Evolutionary conservation across 2,888 invertebrate genomes (phyloP).

Genomic region (Tuta absoluta): DNA sequence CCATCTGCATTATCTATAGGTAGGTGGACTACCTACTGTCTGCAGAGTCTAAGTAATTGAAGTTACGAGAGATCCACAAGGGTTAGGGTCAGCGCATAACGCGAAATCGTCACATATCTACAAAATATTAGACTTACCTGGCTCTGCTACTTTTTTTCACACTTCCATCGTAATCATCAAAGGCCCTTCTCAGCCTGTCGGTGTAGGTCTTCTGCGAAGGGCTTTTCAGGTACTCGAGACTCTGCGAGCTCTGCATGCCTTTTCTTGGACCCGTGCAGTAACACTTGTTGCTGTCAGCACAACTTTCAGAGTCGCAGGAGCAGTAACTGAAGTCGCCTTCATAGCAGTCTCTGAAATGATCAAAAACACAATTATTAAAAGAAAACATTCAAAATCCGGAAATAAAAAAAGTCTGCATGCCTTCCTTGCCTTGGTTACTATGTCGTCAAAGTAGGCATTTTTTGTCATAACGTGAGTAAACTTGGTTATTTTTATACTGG

Average conservation of each 20-base stretch:
- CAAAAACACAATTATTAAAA: neutral
- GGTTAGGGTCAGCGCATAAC: too few species aligned
- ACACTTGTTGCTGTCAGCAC: slow-evolving; percentile 92
- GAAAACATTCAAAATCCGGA: too few species aligned
- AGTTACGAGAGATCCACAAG: too few species aligned
- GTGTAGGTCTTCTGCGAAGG: slow-evolving; percentile 71
- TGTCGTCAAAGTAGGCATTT: too few species aligned
- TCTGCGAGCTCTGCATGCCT: slow-evolving; percentile 67
- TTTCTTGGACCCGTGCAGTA: slow-evolving; percentile 83
- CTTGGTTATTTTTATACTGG: too few species aligned
- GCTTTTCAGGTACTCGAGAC: slow-evolving; percentile 79
- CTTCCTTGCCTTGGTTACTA: too few species aligned
- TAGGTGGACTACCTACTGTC: too few species aligned
- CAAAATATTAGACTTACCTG: slow-evolving; percentile 46
- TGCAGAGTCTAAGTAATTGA: too few species aligned
- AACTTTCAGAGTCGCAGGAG: slow-evolving; percentile 92
- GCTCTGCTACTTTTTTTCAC: slow-evolving; percentile 55
- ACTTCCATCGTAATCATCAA: slow-evolving; percentile 67
- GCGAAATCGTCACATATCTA: neutral
- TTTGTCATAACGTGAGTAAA: too few species aligned
- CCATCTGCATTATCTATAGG: too few species aligned
- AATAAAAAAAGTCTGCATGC: too few species aligned
- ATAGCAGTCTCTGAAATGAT: slow-evolving; percentile 52
- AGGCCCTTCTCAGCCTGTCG: slow-evolving; percentile 61
- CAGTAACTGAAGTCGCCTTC: slow-evolving; percentile 82